These are phyloP conservation scores for Rhinolophus sinicus DNA, from an alignment of 2,113 vertebrate genomes.

Conservation along the genomic window DNA sequence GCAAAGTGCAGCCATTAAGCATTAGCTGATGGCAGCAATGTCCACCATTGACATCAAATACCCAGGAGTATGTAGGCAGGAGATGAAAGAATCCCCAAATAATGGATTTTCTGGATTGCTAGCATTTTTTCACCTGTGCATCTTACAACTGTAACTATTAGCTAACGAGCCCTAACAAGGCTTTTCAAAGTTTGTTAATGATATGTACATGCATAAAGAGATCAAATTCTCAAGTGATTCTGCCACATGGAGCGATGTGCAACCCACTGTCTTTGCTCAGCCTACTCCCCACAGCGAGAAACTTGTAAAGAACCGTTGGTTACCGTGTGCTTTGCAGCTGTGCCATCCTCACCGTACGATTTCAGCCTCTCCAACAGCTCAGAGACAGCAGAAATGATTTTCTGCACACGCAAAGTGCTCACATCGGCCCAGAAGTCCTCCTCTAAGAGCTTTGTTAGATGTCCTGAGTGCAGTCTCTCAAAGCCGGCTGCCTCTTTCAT, in stretches of 20 bases:
- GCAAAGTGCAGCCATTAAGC: not conserved
- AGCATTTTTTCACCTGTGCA: not conserved
- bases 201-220: not conserved
- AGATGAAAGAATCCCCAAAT: not conserved
- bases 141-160: not conserved
- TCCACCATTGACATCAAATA: not conserved
- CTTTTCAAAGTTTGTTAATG: not conserved
- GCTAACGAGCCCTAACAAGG: not conserved
- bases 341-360: constrained; percentile 87
- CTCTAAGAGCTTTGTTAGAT: constrained; percentile 91
- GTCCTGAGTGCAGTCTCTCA: constrained; percentile 90
- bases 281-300: not conserved
- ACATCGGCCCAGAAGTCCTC: constrained; percentile 91
- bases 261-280: not conserved
- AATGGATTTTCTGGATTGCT: not conserved
- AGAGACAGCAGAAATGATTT: constrained; percentile 84
- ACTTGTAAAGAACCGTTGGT: not conserved
- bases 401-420: constrained; percentile 88
- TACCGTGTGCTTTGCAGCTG: constrained; percentile 89
- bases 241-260: not conserved
- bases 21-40: not conserved
- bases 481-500: constrained; percentile 80
- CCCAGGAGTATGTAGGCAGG: not conserved
- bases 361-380: constrained; percentile 89
- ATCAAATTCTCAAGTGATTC: not conserved